Base-by-base conservation (phyloP, 2,888 invertebrate genomes). In the Arge pagana region DNA sequence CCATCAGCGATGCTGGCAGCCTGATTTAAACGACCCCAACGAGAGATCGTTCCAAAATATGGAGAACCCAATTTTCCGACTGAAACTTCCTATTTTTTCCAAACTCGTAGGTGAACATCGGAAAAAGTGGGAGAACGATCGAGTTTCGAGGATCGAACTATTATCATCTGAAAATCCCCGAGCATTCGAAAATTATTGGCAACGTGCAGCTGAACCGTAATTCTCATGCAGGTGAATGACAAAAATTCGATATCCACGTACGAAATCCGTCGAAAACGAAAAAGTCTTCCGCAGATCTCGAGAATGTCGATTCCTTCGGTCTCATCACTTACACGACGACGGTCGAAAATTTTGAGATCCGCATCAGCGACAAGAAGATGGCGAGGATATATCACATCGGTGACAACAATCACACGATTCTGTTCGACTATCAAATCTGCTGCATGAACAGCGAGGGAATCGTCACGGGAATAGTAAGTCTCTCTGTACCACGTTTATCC, bases 391-490 rank as follows among this genome's bases (percentile, higher is more conserved):
- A 68, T 7, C 35, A 50, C 33, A 54, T 69, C 18, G 62, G 64
- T 43, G 59, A 60, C 7, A 53, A 49, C 11, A 49, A 54, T 18
- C 65, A 67, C 43, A 57, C 66, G 13, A 42, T 70, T 13, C 56
- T 70, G 21, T 67, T 72, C 55, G 69, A 66, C 52, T 70, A 61
- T 56, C 61, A 66, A 42, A 64, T 71, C 35, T 70, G 62, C 56
- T 45, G 61, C 16, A 57, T 70, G 16, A 53, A 62, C 45, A 54
- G 54, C 8, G 24, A 40, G 1, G 71, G 71, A 11, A 39, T 13
- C 2, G 56, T 64, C 8, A 24, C 28, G 8, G 51, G 50, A 8
- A 53, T 54, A 36, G 64, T 64, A 48, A 58, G 59, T 50, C n/a
- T n/a, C n/a, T n/a, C n/a, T n/a, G n/a, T n/a, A n/a, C n/a, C n/a